These are phyloP conservation scores for Ganaspis brasiliensis DNA, from an alignment of 2,888 invertebrate species.

Conservation along the genomic window DNA sequence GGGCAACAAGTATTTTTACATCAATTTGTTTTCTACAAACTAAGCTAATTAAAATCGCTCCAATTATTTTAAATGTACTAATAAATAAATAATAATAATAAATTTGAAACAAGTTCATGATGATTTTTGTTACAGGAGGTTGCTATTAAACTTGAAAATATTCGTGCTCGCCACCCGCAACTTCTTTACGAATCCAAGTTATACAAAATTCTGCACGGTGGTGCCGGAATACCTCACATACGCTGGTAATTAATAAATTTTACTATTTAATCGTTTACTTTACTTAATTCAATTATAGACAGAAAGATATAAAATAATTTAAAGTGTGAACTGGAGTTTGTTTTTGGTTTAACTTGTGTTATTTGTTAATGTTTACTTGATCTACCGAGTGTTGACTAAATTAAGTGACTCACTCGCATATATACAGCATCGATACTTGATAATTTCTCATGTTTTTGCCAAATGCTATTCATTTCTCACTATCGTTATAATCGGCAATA, in stretches of 20 bases:
- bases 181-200: slow-evolving; percentile 99
- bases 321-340: background rate
- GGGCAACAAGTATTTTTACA: no score
- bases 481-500: background rate
- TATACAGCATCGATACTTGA: background rate
- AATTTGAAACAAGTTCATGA: background rate
- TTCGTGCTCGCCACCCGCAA: slow-evolving; percentile 98
- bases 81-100: background rate
- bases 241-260: slow-evolving; percentile 83
- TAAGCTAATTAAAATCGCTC: no score
- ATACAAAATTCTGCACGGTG: slow-evolving; percentile 99
- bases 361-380: slow-evolving; percentile 26
- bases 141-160: slow-evolving; percentile 98
- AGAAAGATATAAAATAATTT: background rate
- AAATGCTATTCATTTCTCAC: slow-evolving; percentile 10
- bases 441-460: slow-evolving; percentile 8
- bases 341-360: slow-evolving; percentile 19
- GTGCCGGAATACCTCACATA: slow-evolving; percentile 97
- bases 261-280: slow-evolving; percentile 2
- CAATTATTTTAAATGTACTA: no score
- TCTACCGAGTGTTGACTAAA: slow-evolving; percentile 8
- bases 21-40: no score
- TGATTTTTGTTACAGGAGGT: slow-evolving; percentile 89
- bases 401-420: slow-evolving; percentile 20
- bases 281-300: background rate